Evolutionary conservation across 2,113 vertebrate species (phyloP), one percentile per base, ranked within the genome.

Genomic region (Arvicanthis niloticus): DNA sequence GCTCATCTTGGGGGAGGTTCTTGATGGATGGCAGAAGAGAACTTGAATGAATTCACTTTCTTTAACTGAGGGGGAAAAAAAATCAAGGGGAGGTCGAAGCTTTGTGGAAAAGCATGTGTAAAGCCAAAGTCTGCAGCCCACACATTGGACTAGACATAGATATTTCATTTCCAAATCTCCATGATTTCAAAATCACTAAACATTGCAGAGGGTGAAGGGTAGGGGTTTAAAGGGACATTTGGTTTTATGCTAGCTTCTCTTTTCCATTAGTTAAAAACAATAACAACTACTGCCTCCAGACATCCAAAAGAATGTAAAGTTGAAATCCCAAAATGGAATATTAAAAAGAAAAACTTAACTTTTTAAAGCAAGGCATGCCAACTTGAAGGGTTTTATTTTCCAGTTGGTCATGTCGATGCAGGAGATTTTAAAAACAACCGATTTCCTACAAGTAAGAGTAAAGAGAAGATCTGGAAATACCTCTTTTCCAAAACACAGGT

Each of bases 21-120:
- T 26, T 80, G 48, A 93, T 90, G 84, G 92, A 94, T 92, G 76
- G 58, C 92, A 96, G 37, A 89, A 42, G 26, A 95, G 56, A 88
- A 31, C 68, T 70, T 91, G 84, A 96, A 81, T 76, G 51, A 90
- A 97, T 95, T 97, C 56, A 67, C 87, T 96, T 96, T 91, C 37
- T 72, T 95, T 58, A 93, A n/a, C 90, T 91, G 92, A 93, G n/a
- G 68, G 75, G 67, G 31, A 13, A 4, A 29, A 60, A 96, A 80
- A 94, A 96, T 96, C 12, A 17, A 16, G n/a, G 22, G 29, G 67
- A 45, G 88, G 21, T 67, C 76, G 81, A 60, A 75, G 88, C 85
- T 95, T 70, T 60, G n/a, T 88, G 93, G 76, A 88, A 97, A 94
- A 97, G 77, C 58, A 94, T 21, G 81, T 7, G 90, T 26, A 90